Base-by-base conservation (phyloP, 2,888 invertebrate species). In the Linnaemya vulpina region DNA sequence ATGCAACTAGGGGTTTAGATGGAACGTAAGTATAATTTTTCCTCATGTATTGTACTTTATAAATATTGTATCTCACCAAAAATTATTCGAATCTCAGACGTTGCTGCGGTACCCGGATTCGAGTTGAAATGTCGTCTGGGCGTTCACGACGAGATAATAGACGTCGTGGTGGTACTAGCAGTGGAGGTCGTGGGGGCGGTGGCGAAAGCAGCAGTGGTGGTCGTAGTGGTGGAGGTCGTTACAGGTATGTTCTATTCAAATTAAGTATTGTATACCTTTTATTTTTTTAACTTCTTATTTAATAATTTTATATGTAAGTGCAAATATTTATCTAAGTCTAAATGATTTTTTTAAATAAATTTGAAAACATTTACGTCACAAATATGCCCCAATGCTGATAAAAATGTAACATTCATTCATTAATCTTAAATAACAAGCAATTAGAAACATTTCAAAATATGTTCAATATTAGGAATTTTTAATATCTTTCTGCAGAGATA, bases 41-140 rank as follows among this genome's bases (percentile, higher is more conserved):
- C 20, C 20, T 10, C 7, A 5, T 17, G 0, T 3, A 38, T 3
- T 38, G 35, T 46, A 71, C 20, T n/a, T n/a, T n/a, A 55, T 90
- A 10, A 1, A 55, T n/a, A 17, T 30, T 70, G 1, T 0, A 17
- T 7, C 5, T n/a, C 43, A 22, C 8, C 30, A 73, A 13, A 10
- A 73, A 49, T 49, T 40, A 30, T 70, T 43, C 0, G 40, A 25
- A 51, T 70, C 92, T 15, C 90, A 97, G 97, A 84, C 95, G 97
- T 70, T 96, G 97, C 93, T 97, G 97, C 93, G 97, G 98, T 11
- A 96, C 97, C 38, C 95, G 97, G 89, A 96, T 98, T 73, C 95
- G 97, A 85, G 97, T 98, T 17, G 98, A 98, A 93, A 98, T 98
- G 98, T 97, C 97, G 0, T 97, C 96, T 86, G 97, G 97, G 0